These are phyloP conservation scores for Oriolus oriolus DNA, from an alignment of 2,113 vertebrate genomes.

Conservation along the genomic window DNA sequence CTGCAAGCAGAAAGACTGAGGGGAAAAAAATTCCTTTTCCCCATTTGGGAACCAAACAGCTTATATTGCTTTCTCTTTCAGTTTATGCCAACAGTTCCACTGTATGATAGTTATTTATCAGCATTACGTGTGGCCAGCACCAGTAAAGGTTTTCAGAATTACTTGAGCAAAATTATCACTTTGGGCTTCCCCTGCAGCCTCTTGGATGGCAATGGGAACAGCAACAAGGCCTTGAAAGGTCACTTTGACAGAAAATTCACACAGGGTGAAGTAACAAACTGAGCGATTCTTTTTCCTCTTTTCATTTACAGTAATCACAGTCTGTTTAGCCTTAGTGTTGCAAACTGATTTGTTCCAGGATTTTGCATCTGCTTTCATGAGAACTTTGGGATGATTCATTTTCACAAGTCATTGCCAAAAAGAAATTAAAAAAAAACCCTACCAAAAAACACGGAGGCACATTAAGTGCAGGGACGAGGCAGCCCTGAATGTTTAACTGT, in stretches of 20 bases:
- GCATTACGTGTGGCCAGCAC: not conserved
- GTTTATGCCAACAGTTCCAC: not conserved
- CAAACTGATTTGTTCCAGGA: conserved; percentile 58
- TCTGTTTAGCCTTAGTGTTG: conserved; percentile 44
- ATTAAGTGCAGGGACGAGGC: not conserved
- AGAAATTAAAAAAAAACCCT: not conserved
- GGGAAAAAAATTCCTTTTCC: not conserved
- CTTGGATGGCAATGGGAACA: not conserved
- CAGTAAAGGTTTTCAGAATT: not conserved
- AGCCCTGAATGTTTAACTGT: not conserved
- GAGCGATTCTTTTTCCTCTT: conserved; percentile 19
- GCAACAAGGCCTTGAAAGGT: conserved; percentile 19
- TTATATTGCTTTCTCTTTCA: conserved; percentile 26
- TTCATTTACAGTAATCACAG: conserved; percentile 37
- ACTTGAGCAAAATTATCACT: not conserved
- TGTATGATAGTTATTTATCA: not conserved
- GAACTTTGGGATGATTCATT: conserved; percentile 35
- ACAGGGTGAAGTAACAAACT: conserved; percentile 7
- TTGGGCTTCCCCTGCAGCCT: not conserved
- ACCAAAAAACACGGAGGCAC: not conserved
- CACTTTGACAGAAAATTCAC: conserved; percentile 13
- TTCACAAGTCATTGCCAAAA: conserved; percentile 12
- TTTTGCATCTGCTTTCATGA: conserved; percentile 56
- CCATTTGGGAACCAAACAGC: not conserved
- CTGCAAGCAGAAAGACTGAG: conserved; percentile 18